Evolutionary conservation across 2,888 invertebrate species (phyloP).

Genomic region (Timandra comae): DNA sequence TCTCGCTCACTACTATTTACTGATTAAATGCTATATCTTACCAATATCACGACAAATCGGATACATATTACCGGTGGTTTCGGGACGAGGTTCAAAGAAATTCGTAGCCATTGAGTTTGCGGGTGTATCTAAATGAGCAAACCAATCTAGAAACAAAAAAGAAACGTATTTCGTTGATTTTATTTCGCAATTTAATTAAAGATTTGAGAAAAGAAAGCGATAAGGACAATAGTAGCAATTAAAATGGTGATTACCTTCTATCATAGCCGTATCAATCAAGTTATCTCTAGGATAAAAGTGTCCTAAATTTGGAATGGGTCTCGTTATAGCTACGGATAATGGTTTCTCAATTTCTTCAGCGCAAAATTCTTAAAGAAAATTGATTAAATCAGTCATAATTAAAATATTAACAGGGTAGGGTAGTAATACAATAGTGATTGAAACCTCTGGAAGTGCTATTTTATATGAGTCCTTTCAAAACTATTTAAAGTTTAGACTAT

Average conservation of each 20-base stretch:
- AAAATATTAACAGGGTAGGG: too few relatives aligned
- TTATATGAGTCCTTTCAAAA: too few relatives aligned
- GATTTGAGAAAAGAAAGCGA: too few relatives aligned
- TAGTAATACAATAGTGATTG: too few relatives aligned
- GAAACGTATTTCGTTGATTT: not conserved
- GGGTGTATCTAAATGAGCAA: slow-evolving; percentile 30
- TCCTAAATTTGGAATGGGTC: slow-evolving; percentile 45
- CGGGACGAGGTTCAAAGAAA: slow-evolving; percentile 1
- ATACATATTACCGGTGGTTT: too few relatives aligned
- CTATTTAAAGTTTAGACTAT: too few relatives aligned
- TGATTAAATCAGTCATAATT: too few relatives aligned
- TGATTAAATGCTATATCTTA: too few relatives aligned
- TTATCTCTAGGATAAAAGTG: slow-evolving; percentile 34
- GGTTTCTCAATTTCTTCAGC: slow-evolving; percentile 24
- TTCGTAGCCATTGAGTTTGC: slow-evolving; percentile 26
- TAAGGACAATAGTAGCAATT: too few relatives aligned
- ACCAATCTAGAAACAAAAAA: slow-evolving; percentile 33
- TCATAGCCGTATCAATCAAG: slow-evolving; percentile 28
- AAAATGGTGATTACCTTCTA: slow-evolving; percentile 43
- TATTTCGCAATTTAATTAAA: not conserved
- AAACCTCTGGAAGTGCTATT: too few relatives aligned
- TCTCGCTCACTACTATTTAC: too few relatives aligned
- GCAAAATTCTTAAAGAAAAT: slow-evolving; percentile 35
- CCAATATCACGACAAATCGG: too few relatives aligned
- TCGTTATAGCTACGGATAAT: slow-evolving; percentile 26